These are phyloP conservation scores for Coelopa pilipes DNA, from an alignment of 2,888 invertebrate genomes.

Conservation along the genomic window DNA sequence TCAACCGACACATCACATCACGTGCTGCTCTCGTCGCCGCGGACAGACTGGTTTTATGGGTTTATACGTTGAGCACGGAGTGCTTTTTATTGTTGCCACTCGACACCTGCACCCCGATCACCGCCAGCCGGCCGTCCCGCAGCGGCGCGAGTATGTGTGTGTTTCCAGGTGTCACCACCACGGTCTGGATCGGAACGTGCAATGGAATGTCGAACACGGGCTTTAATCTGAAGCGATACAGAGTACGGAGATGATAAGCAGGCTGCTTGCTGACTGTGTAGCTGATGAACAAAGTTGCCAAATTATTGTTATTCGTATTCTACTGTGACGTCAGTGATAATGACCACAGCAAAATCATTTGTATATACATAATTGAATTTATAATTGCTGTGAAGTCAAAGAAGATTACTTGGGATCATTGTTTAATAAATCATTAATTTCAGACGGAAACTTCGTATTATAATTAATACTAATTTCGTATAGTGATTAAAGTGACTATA, in stretches of 20 bases:
- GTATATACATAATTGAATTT: too few species aligned
- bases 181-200: slow-evolving; percentile 69
- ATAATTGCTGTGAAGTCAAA: too few species aligned
- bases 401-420: too few species aligned
- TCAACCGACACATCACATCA: neutral
- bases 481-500: too few species aligned
- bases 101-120: slow-evolving; percentile 67
- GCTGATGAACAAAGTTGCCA: neutral
- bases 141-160: slow-evolving; percentile 72
- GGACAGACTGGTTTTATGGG: neutral
- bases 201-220: slow-evolving; percentile 69
- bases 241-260: neutral
- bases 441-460: too few species aligned
- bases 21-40: neutral
- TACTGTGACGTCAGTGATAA: neutral
- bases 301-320: neutral
- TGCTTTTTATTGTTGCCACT: slow-evolving; percentile 61
- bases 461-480: too few species aligned
- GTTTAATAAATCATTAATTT: too few species aligned
- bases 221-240: slow-evolving; percentile 63
- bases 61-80: slow-evolving; percentile 65
- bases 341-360: neutral
- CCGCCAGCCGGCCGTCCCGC: slow-evolving; percentile 70
- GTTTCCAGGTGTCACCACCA: slow-evolving; percentile 68
- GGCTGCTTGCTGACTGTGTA: too few species aligned